phyloP scores from a whole-genome alignment of 1,140 invertebrate species.

The Panagrolaimus sp. region DNA sequence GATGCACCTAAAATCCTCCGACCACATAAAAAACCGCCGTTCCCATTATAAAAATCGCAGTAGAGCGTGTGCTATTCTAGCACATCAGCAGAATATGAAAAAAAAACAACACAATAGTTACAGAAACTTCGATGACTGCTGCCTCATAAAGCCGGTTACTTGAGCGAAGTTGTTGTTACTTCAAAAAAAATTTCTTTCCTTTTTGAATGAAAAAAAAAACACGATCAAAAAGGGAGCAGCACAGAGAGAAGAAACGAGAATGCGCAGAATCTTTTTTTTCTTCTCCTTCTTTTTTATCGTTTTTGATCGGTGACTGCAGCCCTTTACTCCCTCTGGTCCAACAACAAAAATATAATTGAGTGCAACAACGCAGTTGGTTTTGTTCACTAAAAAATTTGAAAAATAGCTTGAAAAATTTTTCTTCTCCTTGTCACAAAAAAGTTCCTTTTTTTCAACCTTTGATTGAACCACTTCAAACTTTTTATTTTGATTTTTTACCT shows the following conservation, averaged over 20 bases:
- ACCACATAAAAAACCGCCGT: not conserved
- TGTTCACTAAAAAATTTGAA: not conserved
- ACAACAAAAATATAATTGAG: not conserved
- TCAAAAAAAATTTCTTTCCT: not conserved
- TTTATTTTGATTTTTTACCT: too few species aligned
- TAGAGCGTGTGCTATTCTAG: too few species aligned
- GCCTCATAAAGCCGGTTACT: not conserved
- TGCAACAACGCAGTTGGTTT: constrained; percentile 13
- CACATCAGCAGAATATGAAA: not conserved
- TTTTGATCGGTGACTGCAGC: not conserved
- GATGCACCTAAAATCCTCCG: too few species aligned
- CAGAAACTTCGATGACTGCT: not conserved
- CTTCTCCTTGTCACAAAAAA: not conserved
- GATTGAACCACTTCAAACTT: too few species aligned
- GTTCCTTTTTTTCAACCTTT: not conserved
- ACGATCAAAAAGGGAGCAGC: not conserved
- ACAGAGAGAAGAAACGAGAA: not conserved
- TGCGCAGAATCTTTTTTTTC: constrained; percentile 9
- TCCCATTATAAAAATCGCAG: not conserved
- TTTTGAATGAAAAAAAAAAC: too few species aligned
- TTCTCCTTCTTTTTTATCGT: too few species aligned
- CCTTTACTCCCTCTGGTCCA: constrained; percentile 3
- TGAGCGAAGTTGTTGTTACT: not conserved
- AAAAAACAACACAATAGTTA: constrained; percentile 9
- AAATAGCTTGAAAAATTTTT: not conserved